These are phyloP conservation scores for Drosophila bipectinata DNA, from an alignment of 1,140 invertebrate species.

Conservation along the genomic window DNA sequence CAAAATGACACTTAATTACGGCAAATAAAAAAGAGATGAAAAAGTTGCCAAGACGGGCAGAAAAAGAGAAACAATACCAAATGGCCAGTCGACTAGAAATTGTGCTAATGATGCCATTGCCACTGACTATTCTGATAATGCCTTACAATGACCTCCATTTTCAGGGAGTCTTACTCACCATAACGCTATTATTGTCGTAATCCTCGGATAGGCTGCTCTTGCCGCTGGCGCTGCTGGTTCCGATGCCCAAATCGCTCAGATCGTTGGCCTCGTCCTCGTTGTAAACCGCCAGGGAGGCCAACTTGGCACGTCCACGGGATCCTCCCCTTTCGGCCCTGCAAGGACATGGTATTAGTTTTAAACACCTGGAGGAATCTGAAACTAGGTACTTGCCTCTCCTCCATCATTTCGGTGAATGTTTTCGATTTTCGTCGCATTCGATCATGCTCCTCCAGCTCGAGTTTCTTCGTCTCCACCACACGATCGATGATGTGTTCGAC, in stretches of 20 bases:
- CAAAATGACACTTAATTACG: slow-evolving; percentile 23
- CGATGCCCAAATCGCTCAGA: slow-evolving; percentile 92
- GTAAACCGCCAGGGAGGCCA: slow-evolving; percentile 88
- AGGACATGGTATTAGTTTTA: neutral
- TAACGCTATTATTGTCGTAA: slow-evolving; percentile 88
- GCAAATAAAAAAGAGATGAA: slow-evolving; percentile 2
- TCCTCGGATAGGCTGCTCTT: slow-evolving; percentile 90
- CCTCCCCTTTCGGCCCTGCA: slow-evolving; percentile 85
- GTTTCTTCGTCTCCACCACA: slow-evolving; percentile 94
- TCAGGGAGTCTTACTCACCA: slow-evolving; percentile 85
- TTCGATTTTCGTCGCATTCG: slow-evolving; percentile 90
- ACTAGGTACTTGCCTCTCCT: slow-evolving; percentile 89
- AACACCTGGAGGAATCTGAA: neutral
- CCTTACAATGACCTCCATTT: slow-evolving; percentile 21
- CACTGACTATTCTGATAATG: neutral
- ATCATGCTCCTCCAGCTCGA: slow-evolving; percentile 91
- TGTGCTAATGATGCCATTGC: slow-evolving; percentile 32
- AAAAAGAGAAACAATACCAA: slow-evolving; percentile 26
- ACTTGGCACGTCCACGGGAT: slow-evolving; percentile 81
- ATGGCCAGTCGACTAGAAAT: slow-evolving; percentile 22
- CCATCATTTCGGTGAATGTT: slow-evolving; percentile 97
- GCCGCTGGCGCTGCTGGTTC: slow-evolving; percentile 89
- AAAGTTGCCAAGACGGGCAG: slow-evolving; percentile 13
- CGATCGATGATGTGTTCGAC: slow-evolving; percentile 95
- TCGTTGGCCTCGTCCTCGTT: slow-evolving; percentile 92